phyloP scores from a whole-genome alignment of 2,888 invertebrate species.

The Thecocarcelia acutangulata region DNA sequence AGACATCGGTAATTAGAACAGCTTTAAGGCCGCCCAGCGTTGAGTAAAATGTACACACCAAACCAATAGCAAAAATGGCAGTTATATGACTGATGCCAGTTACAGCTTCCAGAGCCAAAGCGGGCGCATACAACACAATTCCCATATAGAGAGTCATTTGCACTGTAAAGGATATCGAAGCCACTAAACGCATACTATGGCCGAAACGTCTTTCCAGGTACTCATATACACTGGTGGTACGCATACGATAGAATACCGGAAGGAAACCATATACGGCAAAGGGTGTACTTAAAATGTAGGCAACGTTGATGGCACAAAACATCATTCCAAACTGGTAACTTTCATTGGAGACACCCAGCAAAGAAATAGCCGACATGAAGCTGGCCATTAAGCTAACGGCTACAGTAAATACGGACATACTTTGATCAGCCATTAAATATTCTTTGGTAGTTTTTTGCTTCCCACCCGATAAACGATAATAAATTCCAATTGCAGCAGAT shows the following conservation, averaged over 20 bases:
- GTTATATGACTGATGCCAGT: slow-evolving; percentile 87
- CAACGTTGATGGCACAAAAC: slow-evolving; percentile 89
- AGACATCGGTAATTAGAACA: slow-evolving; percentile 92
- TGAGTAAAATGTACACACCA: slow-evolving; percentile 93
- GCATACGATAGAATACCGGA: slow-evolving; percentile 92
- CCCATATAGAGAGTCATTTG: slow-evolving; percentile 97
- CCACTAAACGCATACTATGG: slow-evolving; percentile 87
- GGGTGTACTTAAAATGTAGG: slow-evolving; percentile 89
- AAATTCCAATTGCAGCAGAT: slow-evolving; percentile 90
- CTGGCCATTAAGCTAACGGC: slow-evolving; percentile 95
- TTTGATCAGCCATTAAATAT: slow-evolving; percentile 91
- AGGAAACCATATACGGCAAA: slow-evolving; percentile 89
- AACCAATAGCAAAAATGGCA: slow-evolving; percentile 86
- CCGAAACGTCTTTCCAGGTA: slow-evolving; percentile 95
- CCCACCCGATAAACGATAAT: slow-evolving; percentile 93
- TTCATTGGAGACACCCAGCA: slow-evolving; percentile 94
- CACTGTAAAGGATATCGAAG: slow-evolving; percentile 91
- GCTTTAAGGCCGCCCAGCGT: slow-evolving; percentile 95
- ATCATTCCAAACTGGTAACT: slow-evolving; percentile 91
- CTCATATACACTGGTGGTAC: slow-evolving; percentile 93
- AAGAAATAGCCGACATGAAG: slow-evolving; percentile 94
- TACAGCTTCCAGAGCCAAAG: slow-evolving; percentile 92
- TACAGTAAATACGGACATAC: slow-evolving; percentile 90
- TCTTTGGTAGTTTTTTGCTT: slow-evolving; percentile 94
- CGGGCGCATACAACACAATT: slow-evolving; percentile 96